Evolutionary conservation across 2,888 invertebrate genomes (phyloP).

Genomic region (Physocephala rufipes): DNA sequence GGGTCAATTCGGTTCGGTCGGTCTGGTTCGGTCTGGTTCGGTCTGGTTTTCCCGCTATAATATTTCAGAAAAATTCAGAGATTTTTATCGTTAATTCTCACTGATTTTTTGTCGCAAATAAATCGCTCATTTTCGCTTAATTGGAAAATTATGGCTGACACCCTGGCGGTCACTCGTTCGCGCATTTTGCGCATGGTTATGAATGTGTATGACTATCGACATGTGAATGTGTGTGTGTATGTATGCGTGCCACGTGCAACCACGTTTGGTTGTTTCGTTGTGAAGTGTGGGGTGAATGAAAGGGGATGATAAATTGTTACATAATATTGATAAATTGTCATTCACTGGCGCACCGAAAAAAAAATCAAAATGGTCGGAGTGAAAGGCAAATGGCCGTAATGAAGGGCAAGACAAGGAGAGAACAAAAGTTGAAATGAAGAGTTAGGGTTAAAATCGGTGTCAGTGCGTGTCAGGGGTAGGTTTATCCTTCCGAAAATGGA

Average conservation of each 20-base stretch:
- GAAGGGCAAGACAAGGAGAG: not conserved
- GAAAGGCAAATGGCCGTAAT: no score
- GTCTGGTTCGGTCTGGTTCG: not conserved
- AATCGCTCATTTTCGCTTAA: slow-evolving; percentile 67
- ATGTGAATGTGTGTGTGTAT: slow-evolving; percentile 10
- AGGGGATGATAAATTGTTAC: not conserved
- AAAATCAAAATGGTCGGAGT: no score
- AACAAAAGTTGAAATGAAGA: no score
- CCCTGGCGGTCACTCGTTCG: not conserved
- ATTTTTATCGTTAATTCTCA: slow-evolving; percentile 66
- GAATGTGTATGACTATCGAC: not conserved
- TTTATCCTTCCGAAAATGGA: no score
- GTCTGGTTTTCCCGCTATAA: not conserved
- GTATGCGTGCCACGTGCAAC: not conserved
- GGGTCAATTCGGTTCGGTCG: no score
- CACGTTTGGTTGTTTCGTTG: not conserved
- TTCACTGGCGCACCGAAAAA: not conserved
- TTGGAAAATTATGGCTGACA: slow-evolving; percentile 65
- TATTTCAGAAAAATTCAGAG: slow-evolving; percentile 57
- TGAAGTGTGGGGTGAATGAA: not conserved
- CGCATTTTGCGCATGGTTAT: not conserved
- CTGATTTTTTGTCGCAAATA: slow-evolving; percentile 66
- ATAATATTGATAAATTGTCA: slow-evolving; percentile 1
- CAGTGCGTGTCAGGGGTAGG: no score
- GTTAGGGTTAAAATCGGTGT: no score